Evolutionary conservation across 2,797 vertebrate species (phyloP).

Genomic region (Scarus forsteni): DNA sequence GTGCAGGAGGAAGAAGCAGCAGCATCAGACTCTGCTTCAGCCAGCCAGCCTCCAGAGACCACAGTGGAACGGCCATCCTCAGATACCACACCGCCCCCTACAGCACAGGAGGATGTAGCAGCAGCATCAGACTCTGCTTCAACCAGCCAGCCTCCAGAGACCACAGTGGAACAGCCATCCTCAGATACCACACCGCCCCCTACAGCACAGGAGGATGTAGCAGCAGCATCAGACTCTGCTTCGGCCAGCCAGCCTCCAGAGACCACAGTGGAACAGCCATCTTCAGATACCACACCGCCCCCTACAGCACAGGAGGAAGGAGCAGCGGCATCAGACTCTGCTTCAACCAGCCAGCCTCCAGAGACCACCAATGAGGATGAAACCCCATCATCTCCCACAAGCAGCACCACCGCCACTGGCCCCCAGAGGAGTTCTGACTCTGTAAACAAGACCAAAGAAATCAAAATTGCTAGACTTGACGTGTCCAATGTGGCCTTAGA

Average conservation of each 20-base stretch:
- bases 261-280: background rate
- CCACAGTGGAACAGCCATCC: background rate
- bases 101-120: too few species aligned
- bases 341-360: too few species aligned
- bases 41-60: conserved; percentile 42
- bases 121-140: too few species aligned
- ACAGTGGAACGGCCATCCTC: background rate
- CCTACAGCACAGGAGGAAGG: too few species aligned
- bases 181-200: too few species aligned
- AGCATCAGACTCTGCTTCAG: conserved; percentile 33
- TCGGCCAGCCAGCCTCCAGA: conserved; percentile 8
- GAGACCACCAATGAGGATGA: conserved; percentile 18
- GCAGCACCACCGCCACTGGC: conserved; percentile 20
- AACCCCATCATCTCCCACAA: background rate
- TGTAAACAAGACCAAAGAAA: conserved; percentile 84
- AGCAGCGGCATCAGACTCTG: too few species aligned
- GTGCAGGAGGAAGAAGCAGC: conserved; percentile 44
- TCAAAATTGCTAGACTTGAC: conserved; percentile 93
- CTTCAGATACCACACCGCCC: too few species aligned
- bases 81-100: too few species aligned
- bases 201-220: too few species aligned
- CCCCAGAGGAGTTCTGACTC: conserved; percentile 51
- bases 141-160: too few species aligned
- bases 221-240: too few species aligned
- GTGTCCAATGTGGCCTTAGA: conserved; percentile 97